A percentile compares a stretch with the other conserved stretches of the same genome.
Evolutionary conservation across 2,797 vertebrate genomes (phyloP).

Genomic region (Molossus alvarezi): DNA sequence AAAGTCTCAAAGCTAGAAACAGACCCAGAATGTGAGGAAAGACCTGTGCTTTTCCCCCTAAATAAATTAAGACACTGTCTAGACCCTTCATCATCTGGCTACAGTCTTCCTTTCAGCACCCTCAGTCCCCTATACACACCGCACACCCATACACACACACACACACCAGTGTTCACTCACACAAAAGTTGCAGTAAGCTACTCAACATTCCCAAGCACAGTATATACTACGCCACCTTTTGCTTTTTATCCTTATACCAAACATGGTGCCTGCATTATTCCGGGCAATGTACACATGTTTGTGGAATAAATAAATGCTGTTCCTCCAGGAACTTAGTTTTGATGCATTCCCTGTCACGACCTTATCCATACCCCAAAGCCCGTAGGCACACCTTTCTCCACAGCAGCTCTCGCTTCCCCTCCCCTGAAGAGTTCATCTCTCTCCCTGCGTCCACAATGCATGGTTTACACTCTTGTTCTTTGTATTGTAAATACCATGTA

Average conservation of each 20-base stretch:
- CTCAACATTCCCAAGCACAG: background rate
- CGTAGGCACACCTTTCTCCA: background rate
- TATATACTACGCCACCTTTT: background rate
- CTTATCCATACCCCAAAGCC: background rate
- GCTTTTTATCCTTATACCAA: background rate
- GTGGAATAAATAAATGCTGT: background rate
- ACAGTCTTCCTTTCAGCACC: background rate
- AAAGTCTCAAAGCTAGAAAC: conserved; percentile 9
- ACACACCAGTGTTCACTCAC: background rate
- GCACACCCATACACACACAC: background rate
- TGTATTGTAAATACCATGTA: background rate
- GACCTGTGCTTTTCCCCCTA: background rate
- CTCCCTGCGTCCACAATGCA: background rate
- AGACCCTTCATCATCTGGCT: background rate
- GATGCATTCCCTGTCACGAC: background rate
- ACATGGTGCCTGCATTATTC: background rate
- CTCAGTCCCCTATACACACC: background rate
- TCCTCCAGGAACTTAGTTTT: conserved; percentile 46
- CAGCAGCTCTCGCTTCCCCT: background rate
- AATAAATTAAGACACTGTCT: background rate
- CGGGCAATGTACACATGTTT: background rate
- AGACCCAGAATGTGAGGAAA: background rate
- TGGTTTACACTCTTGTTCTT: background rate
- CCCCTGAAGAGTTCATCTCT: background rate
- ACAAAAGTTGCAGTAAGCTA: background rate